Evolutionary conservation across 2,888 invertebrate genomes (phyloP), one percentile per base, ranked within the genome.

Genomic region (Nematopogon swammerdamellus): DNA sequence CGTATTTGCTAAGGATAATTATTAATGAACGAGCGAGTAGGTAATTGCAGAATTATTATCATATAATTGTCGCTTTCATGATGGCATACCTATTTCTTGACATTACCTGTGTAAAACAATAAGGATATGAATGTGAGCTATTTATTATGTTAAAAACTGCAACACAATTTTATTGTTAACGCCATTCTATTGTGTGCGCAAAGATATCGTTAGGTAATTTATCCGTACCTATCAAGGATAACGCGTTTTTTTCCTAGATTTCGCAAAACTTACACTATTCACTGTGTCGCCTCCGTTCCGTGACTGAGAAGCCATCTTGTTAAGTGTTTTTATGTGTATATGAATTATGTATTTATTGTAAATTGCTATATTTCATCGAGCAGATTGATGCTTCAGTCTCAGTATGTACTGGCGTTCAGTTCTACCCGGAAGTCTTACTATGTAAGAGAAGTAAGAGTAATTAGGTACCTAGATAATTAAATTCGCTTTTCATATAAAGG

Each of bases 101-200:
- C 48, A 4, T 46, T 43, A 30, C 18, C 19, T 19, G 6, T 25
- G 11, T 43, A 10, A 49, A 50, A 50, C 44, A 47, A 50, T 44
- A 50, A 44, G 46, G 46, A 44, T 44, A 50, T 46, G 46, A 46
- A 45, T 46, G 42, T 55, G 55, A 52, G 36, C 36, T 36, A 36
- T 36, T 36, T 36, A 14, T 36, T 14, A 36, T 36, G 36, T 14
- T 14, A 36, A 36, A 36, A 36, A 36, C 8, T 14, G 25, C 36
- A 14, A 36, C 25, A 25, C 4, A n/a, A 10, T 25, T 4, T 10
- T 10, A 25, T 25, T 36, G 14, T 14, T 14, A 14, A 3, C 3
- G 36, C n/a, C 3, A 36, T 36, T 36, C 36, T 36, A 36, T 36
- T 36, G 36, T 36, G 36, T 36, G 11, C 3, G n/a, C n/a, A n/a